These are phyloP conservation scores for Guaruba guarouba DNA, from an alignment of 2,113 vertebrate species.

Conservation along the genomic window DNA sequence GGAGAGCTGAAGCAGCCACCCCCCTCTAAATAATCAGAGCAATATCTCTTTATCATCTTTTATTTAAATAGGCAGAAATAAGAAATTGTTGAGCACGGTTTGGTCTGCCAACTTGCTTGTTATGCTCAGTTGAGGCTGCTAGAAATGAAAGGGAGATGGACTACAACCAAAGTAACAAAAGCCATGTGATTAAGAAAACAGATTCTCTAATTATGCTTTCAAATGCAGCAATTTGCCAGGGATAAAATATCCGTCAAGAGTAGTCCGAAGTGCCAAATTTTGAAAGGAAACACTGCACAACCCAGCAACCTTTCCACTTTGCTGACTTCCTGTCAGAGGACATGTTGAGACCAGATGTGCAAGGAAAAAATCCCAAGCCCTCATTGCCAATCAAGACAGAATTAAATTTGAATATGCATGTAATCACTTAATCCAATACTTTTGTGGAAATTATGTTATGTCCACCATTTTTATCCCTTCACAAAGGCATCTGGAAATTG, in stretches of 20 bases:
- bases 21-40: conserved; percentile 44
- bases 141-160: conserved; percentile 74
- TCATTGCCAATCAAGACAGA: conserved; percentile 56
- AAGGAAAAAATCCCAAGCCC: conserved; percentile 35
- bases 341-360: conserved; percentile 96
- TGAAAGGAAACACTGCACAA: conserved; percentile 89
- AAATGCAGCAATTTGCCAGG: conserved; percentile 92
- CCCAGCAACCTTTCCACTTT: conserved; percentile 83
- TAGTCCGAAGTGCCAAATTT: conserved; percentile 82
- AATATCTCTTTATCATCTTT: conserved; percentile 64
- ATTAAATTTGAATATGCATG: conserved; percentile 66
- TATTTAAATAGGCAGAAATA: conserved; percentile 68
- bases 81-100: conserved; percentile 56
- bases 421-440: conserved; percentile 64
- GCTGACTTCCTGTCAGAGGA: conserved; percentile 86
- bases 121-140: conserved; percentile 65
- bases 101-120: conserved; percentile 68
- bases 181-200: conserved; percentile 91
- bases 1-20: conserved; percentile 34
- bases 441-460: conserved; percentile 42
- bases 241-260: conserved; percentile 97
- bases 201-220: conserved; percentile 94
- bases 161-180: conserved; percentile 78
- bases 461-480: conserved; percentile 36
- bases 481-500: conserved; percentile 41